These are phyloP conservation scores for Notarius lentiginosus DNA, from an alignment of 2,113 vertebrate genomes.

Conservation along the genomic window DNA sequence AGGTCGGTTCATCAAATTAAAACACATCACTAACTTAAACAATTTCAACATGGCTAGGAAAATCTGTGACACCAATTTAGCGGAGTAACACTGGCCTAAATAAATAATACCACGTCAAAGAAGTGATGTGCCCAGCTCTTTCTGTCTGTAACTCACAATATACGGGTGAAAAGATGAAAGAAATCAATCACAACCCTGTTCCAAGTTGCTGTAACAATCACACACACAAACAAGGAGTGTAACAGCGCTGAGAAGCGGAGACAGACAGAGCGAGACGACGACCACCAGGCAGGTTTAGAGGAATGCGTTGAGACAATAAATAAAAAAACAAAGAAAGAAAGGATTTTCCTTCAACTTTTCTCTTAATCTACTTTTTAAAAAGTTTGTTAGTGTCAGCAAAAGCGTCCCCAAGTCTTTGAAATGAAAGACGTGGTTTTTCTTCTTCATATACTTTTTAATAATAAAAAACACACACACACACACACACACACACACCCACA, in stretches of 20 bases:
- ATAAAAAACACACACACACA: slow-evolving; percentile 59
- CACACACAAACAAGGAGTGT: slow-evolving; percentile 40
- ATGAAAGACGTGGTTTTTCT: slow-evolving; percentile 76
- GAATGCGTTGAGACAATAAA: slow-evolving; percentile 73
- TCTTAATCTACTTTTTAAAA: slow-evolving; percentile 73
- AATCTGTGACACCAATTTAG: slow-evolving; percentile 57
- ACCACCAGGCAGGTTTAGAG: slow-evolving; percentile 66
- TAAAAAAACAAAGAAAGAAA: slow-evolving; percentile 68
- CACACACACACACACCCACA: neutral
- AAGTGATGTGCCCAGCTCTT: slow-evolving; percentile 51
- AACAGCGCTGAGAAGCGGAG: slow-evolving; percentile 45
- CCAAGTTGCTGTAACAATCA: slow-evolving; percentile 49
- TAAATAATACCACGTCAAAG: slow-evolving; percentile 68
- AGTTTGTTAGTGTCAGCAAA: slow-evolving; percentile 77
- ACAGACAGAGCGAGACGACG: slow-evolving; percentile 64
- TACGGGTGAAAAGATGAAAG: neutral
- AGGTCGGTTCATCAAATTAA: slow-evolving; percentile 55
- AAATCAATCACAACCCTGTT: slow-evolving; percentile 33
- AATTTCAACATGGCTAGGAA: slow-evolving; percentile 57
- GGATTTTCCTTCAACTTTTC: slow-evolving; percentile 75
- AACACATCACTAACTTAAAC: slow-evolving; percentile 61
- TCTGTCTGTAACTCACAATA: slow-evolving; percentile 50
- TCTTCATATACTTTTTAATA: slow-evolving; percentile 79
- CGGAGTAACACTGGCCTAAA: slow-evolving; percentile 63
- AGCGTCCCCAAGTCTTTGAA: slow-evolving; percentile 76